Conservation (phyloP, 2,797 vertebrate species). For the Lagocephalus sceleratus region DNA sequence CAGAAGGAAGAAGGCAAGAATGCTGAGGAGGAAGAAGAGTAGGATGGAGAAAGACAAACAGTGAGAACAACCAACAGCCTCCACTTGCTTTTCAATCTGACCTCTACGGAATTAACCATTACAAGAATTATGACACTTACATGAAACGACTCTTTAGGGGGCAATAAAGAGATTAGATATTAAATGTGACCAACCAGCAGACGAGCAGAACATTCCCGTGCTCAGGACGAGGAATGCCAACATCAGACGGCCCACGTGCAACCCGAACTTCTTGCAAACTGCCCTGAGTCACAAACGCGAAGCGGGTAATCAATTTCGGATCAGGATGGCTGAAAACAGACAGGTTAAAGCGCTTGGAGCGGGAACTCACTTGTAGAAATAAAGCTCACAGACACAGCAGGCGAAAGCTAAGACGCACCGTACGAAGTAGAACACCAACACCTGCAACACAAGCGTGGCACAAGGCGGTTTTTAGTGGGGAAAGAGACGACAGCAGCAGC, state of each 20-base stretch:
- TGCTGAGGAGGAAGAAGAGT: constrained; percentile 69
- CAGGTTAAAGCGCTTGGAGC: not conserved
- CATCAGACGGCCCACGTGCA: constrained; percentile 95
- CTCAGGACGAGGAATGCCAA: constrained; percentile 94
- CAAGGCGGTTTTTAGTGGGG: too few species aligned
- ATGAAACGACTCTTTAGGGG: not conserved
- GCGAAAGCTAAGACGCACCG: constrained; percentile 94
- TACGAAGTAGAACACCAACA: constrained; percentile 97
- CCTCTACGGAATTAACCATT: not conserved
- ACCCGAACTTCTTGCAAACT: constrained; percentile 97
- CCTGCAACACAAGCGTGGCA: constrained; percentile 72
- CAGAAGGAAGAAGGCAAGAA: constrained; percentile 97
- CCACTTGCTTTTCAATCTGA: not conserved
- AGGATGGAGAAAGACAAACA: not conserved
- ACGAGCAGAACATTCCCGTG: constrained; percentile 96
- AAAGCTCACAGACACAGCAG: constrained; percentile 96
- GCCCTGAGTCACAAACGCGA: constrained; percentile 76
- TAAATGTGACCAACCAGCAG: constrained; percentile 81
- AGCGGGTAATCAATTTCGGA: constrained; percentile 7
- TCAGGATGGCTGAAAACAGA: not conserved
- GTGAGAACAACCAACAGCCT: not conserved
- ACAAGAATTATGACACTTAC: too few species aligned
- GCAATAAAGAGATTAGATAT: not conserved
- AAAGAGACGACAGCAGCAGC: too few species aligned
- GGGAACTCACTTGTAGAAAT: constrained; percentile 97